Conservation (phyloP, 1,140 invertebrate species). For the Sitodiplosis mosellana region DNA sequence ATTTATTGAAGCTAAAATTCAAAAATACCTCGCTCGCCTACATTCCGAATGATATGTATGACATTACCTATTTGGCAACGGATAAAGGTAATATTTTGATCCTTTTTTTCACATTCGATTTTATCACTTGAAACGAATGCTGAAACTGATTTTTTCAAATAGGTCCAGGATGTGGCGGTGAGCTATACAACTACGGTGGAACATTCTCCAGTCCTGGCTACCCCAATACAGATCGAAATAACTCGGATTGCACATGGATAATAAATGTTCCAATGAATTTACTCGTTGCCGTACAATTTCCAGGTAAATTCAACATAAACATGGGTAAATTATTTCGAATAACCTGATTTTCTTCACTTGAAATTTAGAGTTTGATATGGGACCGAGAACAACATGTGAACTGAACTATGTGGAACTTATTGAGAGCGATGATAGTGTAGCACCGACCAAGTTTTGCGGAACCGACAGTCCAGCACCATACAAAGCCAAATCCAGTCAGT, state of each 20-base stretch:
- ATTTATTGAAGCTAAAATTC: constrained; percentile 34
- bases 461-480: constrained; percentile 38
- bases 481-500: constrained; percentile 29
- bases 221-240: constrained; percentile 41
- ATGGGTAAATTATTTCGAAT: constrained; percentile 4
- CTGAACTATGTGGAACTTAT: constrained; percentile 41
- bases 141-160: neutral
- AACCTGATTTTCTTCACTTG: constrained; percentile 3
- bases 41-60: constrained; percentile 26
- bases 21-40: constrained; percentile 1
- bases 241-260: constrained; percentile 46
- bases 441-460: constrained; percentile 34
- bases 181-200: constrained; percentile 49
- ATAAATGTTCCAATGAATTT: constrained; percentile 43
- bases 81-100: constrained; percentile 13
- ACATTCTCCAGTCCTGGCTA: constrained; percentile 57
- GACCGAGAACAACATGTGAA: constrained; percentile 32
- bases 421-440: constrained; percentile 19
- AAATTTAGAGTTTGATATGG: constrained; percentile 39
- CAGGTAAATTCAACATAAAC: constrained; percentile 20
- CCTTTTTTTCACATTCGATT: no score
- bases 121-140: neutral
- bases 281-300: constrained; percentile 35
- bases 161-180: constrained; percentile 61
- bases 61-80: constrained; percentile 44